A percentile compares a stretch with the other conserved stretches of the same genome.
Conservation (phyloP, 2,113 vertebrate species). For the Diadophis punctatus region DNA sequence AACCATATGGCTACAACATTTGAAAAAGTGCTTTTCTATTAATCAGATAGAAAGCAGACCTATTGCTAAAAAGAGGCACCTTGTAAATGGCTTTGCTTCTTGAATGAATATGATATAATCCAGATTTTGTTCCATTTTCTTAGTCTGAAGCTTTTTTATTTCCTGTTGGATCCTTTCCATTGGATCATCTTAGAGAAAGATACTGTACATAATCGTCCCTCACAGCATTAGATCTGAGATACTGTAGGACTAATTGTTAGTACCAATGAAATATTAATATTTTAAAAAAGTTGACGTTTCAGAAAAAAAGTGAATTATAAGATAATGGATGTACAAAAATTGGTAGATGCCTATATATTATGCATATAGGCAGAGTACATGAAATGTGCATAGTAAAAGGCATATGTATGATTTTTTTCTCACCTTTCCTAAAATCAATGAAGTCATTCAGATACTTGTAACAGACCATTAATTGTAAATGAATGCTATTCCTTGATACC, state of each 20-base stretch:
- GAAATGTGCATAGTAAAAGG: not conserved
- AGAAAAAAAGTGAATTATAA: not conserved
- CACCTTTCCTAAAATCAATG: not conserved
- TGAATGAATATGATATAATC: conserved; percentile 15
- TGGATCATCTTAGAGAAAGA: not conserved
- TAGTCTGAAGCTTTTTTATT: not conserved
- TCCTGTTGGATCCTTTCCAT: not conserved
- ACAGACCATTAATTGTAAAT: not conserved
- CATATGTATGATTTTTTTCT: not conserved
- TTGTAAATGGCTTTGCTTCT: conserved; percentile 21
- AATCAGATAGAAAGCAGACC: conserved; percentile 25
- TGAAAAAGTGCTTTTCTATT: conserved; percentile 32
- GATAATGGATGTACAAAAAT: not conserved
- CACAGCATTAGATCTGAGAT: not conserved
- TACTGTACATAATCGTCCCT: no score
- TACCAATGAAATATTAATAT: not conserved
- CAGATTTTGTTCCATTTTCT: conserved; percentile 15
- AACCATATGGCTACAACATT: conserved; percentile 12
- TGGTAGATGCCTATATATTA: not conserved
- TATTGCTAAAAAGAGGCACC: conserved; percentile 20
- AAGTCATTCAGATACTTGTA: not conserved
- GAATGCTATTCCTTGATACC: not conserved
- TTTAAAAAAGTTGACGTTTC: not conserved
- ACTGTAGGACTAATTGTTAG: not conserved
- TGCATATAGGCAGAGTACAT: not conserved